Evolutionary conservation across 2,797 vertebrate genomes (phyloP).

Genomic region (Knipowitschia caucasica): DNA sequence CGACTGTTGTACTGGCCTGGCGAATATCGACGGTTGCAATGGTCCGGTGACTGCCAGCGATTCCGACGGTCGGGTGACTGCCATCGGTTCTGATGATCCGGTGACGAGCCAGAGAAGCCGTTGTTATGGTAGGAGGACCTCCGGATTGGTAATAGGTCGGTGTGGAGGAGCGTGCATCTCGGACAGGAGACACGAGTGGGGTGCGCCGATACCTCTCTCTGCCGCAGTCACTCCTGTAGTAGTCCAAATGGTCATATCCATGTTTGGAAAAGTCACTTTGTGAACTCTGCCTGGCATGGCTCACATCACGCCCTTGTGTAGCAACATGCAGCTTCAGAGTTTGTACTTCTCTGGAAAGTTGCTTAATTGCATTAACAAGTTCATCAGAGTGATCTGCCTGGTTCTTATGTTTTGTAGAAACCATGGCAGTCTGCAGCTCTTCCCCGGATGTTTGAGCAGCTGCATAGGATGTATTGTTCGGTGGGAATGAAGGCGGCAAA

Average conservation of each 20-base stretch:
- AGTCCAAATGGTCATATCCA: background rate
- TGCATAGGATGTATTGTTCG: background rate
- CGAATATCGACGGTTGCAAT: background rate
- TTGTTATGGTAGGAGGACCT: background rate
- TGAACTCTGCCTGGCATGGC: no score
- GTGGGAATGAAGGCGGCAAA: background rate
- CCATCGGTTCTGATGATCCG: background rate
- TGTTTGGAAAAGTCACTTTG: background rate
- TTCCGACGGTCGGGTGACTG: background rate
- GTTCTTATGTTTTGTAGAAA: background rate
- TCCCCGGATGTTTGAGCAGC: background rate
- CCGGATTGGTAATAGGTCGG: background rate
- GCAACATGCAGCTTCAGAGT: background rate
- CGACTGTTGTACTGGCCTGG: no score
- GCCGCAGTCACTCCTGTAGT: background rate
- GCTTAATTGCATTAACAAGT: background rate
- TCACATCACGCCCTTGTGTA: no score
- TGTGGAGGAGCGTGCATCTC: background rate
- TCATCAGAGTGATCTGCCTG: background rate
- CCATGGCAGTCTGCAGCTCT: background rate
- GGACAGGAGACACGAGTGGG: slow-evolving; percentile 4
- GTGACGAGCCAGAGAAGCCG: background rate
- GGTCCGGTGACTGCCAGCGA: background rate
- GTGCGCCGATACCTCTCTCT: background rate
- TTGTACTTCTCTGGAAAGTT: background rate